A percentile compares a stretch with the other conserved stretches of the same genome.
Conservation (phyloP, 2,113 vertebrate species). For the Empidonax alnorum region DNA sequence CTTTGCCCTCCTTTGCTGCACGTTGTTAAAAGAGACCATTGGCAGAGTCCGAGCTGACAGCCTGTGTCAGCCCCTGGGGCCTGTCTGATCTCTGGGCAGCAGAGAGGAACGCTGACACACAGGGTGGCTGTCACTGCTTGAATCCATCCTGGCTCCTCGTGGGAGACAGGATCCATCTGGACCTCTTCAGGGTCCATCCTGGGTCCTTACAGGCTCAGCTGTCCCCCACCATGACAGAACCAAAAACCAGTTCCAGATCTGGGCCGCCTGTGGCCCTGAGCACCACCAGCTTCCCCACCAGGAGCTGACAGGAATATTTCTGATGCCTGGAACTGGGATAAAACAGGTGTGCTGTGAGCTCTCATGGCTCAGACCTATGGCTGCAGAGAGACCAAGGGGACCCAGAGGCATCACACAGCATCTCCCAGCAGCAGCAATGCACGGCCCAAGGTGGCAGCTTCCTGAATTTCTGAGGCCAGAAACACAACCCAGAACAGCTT, state of each 20-base stretch:
- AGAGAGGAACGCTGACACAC: not conserved
- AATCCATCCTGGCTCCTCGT: not conserved
- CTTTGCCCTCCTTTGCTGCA: not conserved
- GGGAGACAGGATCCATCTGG: not conserved
- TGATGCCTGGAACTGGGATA: not conserved
- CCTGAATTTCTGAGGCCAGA: not conserved
- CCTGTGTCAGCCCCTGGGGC: not conserved
- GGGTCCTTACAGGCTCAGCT: not conserved
- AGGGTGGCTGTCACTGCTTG: not conserved
- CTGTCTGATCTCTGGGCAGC: not conserved
- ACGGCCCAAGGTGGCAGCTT: accelerated
- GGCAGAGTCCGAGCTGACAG: not conserved
- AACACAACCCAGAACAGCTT: not conserved
- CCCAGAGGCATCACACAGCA: not conserved
- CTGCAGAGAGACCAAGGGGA: not conserved
- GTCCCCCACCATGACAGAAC: not conserved
- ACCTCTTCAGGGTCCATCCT: not conserved
- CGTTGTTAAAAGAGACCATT: not conserved
- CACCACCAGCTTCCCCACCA: not conserved
- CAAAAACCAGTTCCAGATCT: not conserved
- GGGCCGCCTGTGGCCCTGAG: not conserved
- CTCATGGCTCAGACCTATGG: accelerated
- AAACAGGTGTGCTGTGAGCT: not conserved
- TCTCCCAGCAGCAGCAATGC: not conserved
- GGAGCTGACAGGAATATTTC: not conserved